phyloP scores from a whole-genome alignment of 2,113 vertebrate species.

The Aramus guarauna region DNA sequence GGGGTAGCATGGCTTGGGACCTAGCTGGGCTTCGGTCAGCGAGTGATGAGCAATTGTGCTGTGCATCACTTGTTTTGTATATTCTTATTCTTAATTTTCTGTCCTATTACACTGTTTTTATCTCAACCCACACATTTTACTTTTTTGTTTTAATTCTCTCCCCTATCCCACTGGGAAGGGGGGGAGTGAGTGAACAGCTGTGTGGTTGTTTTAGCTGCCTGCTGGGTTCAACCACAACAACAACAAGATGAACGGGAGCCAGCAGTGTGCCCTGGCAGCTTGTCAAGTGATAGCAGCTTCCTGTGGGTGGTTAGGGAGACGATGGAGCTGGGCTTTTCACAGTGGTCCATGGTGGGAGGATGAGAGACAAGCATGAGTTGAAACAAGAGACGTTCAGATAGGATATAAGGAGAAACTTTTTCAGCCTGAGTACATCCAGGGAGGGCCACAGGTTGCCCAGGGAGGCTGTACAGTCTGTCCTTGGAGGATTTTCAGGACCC shows the following conservation, averaged over 20 bases:
- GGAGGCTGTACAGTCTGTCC: background rate
- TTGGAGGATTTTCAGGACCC: background rate
- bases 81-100: too few relatives aligned
- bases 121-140: too few relatives aligned
- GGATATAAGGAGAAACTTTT: background rate
- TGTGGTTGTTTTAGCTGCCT: too few relatives aligned
- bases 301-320: background rate
- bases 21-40: too few relatives aligned
- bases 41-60: too few relatives aligned
- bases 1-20: too few relatives aligned
- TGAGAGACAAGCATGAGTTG: background rate
- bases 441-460: background rate
- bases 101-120: too few relatives aligned
- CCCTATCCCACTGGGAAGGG: too few relatives aligned
- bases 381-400: background rate
- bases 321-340: background rate
- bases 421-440: background rate
- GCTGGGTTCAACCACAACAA: too few relatives aligned
- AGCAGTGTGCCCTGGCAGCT: background rate
- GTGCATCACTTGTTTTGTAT: too few relatives aligned
- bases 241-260: background rate
- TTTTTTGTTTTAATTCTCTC: too few relatives aligned
- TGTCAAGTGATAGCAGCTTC: background rate
- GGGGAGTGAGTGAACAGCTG: too few relatives aligned
- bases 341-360: accelerated